Evolutionary conservation across 2,888 invertebrate genomes (phyloP).

Genomic region (Lasiommata megera): DNA sequence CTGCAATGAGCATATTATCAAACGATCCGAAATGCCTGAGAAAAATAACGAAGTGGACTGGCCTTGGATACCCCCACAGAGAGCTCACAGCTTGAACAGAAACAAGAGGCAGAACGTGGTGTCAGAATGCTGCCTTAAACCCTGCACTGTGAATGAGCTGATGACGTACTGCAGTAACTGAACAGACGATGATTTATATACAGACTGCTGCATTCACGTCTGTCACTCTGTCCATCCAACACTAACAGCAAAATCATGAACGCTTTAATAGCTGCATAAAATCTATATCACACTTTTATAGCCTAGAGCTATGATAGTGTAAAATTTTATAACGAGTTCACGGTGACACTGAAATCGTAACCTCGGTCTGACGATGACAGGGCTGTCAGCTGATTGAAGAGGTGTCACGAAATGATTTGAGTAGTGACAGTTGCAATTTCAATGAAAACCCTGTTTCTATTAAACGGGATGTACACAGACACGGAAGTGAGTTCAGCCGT

Average conservation of each 20-base stretch:
- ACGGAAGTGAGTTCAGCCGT: too few species aligned
- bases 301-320: background rate
- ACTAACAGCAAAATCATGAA: background rate
- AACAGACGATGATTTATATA: background rate
- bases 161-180: slow-evolving; percentile 1
- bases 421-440: too few species aligned
- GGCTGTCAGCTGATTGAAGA: too few species aligned
- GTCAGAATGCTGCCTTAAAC: background rate
- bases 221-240: background rate
- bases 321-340: too few species aligned
- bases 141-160: background rate
- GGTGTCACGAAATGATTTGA: too few species aligned
- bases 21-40: background rate
- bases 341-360: too few species aligned
- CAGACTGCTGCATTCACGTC: background rate
- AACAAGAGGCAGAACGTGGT: background rate
- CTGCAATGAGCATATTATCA: background rate
- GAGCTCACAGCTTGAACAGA: background rate
- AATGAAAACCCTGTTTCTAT: too few species aligned
- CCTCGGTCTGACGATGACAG: too few species aligned
- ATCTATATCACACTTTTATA: background rate
- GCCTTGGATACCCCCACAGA: background rate
- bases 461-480: too few species aligned
- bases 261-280: background rate
- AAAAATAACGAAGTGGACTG: background rate